These are phyloP conservation scores for Macrotrachela quadricornifera DNA, from an alignment of 1,140 invertebrate species.

Conservation along the genomic window DNA sequence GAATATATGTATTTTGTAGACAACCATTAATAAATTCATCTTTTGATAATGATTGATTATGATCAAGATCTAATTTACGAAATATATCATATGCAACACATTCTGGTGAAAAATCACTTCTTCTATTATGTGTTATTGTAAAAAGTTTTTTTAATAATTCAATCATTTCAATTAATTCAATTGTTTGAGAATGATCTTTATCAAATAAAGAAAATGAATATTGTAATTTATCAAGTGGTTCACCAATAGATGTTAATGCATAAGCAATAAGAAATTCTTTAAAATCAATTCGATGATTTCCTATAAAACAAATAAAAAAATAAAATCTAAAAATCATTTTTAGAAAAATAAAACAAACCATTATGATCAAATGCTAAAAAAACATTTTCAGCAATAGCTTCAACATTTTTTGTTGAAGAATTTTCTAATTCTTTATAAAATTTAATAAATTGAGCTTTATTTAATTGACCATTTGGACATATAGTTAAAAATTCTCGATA, in stretches of 20 bases:
- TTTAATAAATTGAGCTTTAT: not conserved
- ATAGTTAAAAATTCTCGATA: not conserved
- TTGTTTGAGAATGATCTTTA: not conserved
- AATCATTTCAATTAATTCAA: not conserved
- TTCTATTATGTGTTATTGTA: no score
- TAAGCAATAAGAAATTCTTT: not conserved
- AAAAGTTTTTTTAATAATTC: no score
- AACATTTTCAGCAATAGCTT: not conserved
- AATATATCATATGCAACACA: no score
- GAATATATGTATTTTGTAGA: no score
- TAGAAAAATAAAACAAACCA: no score
- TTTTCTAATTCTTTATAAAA: not conserved
- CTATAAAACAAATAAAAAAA: not conserved
- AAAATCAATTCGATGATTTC: not conserved
- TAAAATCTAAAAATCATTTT: no score
- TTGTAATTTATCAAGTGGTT: not conserved
- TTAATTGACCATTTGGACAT: not conserved
- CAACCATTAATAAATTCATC: no score
- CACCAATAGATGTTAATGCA: not conserved
- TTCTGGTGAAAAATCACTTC: no score
- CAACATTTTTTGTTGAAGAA: not conserved
- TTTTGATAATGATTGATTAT: no score
- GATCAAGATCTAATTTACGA: no score
- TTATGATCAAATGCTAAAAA: not conserved
- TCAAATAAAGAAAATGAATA: not conserved